Percentiles rank a stretch among this genome's conserved stretches.
Evolutionary conservation across 2,888 invertebrate genomes (phyloP).

Genomic region (Thera britannica): DNA sequence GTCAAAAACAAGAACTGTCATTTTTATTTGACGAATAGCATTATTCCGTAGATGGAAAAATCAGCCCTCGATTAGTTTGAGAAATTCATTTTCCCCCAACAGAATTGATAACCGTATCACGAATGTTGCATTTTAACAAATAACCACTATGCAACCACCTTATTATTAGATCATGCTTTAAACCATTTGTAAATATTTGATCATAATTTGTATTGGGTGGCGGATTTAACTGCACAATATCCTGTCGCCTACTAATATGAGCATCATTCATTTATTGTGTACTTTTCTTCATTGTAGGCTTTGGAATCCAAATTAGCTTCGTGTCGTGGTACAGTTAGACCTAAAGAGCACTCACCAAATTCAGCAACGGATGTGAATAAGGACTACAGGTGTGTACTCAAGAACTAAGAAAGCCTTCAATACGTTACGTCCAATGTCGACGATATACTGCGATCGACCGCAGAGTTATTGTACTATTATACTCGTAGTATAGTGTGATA

Average conservation of each 20-base stretch:
- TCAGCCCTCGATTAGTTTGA: too few relatives aligned
- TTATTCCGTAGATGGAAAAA: too few relatives aligned
- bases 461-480: slow-evolving; percentile 43
- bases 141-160: not conserved
- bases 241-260: slow-evolving; percentile 75
- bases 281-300: slow-evolving; percentile 86
- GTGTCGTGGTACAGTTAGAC: slow-evolving; percentile 85
- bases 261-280: slow-evolving; percentile 78
- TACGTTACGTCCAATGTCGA: slow-evolving; percentile 36
- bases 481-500: slow-evolving; percentile 57
- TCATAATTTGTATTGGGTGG: slow-evolving; percentile 48
- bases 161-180: slow-evolving; percentile 14
- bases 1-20: too few relatives aligned
- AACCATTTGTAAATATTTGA: slow-evolving; percentile 25
- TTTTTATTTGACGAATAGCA: too few relatives aligned
- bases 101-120: not conserved
- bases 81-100: too few relatives aligned
- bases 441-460: slow-evolving; percentile 38
- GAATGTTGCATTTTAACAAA: not conserved
- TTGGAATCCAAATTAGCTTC: slow-evolving; percentile 89
- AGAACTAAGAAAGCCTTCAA: slow-evolving; percentile 64
- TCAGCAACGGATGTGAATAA: slow-evolving; percentile 79
- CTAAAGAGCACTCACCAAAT: slow-evolving; percentile 83
- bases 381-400: slow-evolving; percentile 85
- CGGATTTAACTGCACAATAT: slow-evolving; percentile 53